Evolutionary conservation across 1,140 invertebrate species (phyloP).

Genomic region (Dendroctonus ponderosae): DNA sequence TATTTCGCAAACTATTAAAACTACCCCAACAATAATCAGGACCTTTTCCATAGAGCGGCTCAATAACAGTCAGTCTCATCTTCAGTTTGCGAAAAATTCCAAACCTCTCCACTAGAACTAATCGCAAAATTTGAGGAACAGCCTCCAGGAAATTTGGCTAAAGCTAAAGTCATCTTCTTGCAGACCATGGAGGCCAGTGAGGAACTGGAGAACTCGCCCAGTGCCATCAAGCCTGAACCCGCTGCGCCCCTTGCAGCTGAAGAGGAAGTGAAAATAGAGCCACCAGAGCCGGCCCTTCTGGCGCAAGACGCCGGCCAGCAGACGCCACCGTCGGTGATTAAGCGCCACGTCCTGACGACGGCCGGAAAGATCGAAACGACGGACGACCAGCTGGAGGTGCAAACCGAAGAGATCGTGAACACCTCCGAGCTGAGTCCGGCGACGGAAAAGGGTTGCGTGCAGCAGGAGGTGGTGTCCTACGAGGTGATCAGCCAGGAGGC

Average conservation of each 20-base stretch:
- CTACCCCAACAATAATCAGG: not conserved
- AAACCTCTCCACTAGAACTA: too few species aligned
- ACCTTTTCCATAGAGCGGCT: too few species aligned
- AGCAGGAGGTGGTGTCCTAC: slow-evolving; percentile 14
- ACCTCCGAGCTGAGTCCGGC: slow-evolving; percentile 31
- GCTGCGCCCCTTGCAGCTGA: not conserved
- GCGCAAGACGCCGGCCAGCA: not conserved
- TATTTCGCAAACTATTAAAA: too few species aligned
- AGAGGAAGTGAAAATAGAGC: slow-evolving; percentile 1
- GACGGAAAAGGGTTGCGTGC: slow-evolving; percentile 21
- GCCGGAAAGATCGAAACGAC: slow-evolving; percentile 38
- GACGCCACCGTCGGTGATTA: slow-evolving; percentile 33
- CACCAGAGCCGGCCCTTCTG: not conserved
- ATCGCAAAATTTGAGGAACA: too few species aligned
- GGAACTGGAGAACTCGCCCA: slow-evolving; percentile 16
- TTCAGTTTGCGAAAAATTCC: too few species aligned
- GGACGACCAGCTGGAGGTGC: slow-evolving; percentile 37
- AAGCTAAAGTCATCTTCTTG: slow-evolving; percentile 3
- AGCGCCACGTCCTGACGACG: slow-evolving; percentile 38
- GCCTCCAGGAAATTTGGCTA: not conserved
- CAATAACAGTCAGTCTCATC: too few species aligned
- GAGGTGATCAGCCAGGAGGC: slow-evolving; percentile 13
- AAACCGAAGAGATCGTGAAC: slow-evolving; percentile 38
- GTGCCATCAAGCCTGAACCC: slow-evolving; percentile 19
- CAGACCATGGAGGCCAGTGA: slow-evolving; percentile 35